phyloP scores from a whole-genome alignment of 2,888 invertebrate genomes.

The Chrysina gloriosa region DNA sequence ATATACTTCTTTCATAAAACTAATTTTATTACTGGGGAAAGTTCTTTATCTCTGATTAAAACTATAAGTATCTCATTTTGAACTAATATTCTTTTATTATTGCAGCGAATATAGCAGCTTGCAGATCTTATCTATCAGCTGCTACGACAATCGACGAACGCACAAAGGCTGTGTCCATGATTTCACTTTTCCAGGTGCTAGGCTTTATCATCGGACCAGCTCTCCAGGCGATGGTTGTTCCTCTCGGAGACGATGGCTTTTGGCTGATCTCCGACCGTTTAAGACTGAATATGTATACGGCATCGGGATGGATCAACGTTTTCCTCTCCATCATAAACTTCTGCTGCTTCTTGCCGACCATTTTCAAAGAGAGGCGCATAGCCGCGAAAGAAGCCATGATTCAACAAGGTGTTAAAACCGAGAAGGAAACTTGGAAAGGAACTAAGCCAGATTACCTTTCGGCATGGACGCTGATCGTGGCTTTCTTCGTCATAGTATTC shows the following conservation, averaged over 20 bases:
- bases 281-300: constrained; percentile 87
- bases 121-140: constrained; percentile 85
- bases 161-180: constrained; percentile 85
- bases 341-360: constrained; percentile 77
- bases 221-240: constrained; percentile 83
- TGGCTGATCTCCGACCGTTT: constrained; percentile 67
- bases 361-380: constrained; percentile 81
- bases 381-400: constrained; percentile 84
- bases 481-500: constrained; percentile 87
- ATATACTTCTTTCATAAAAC: background rate
- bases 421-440: constrained; percentile 78
- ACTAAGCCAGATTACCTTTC: constrained; percentile 80
- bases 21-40: too few relatives aligned
- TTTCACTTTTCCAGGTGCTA: constrained; percentile 85
- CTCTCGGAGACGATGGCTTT: constrained; percentile 76
- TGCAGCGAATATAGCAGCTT: constrained; percentile 84
- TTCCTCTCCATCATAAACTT: constrained; percentile 79
- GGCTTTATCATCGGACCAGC: constrained; percentile 90
- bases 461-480: constrained; percentile 81
- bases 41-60: too few relatives aligned
- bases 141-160: constrained; percentile 84
- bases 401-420: constrained; percentile 76
- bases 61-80: too few relatives aligned
- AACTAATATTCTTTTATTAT: constrained; percentile 42
- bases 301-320: constrained; percentile 87